phyloP scores from a whole-genome alignment of 2,113 vertebrate species.

The Tetrax tetrax region DNA sequence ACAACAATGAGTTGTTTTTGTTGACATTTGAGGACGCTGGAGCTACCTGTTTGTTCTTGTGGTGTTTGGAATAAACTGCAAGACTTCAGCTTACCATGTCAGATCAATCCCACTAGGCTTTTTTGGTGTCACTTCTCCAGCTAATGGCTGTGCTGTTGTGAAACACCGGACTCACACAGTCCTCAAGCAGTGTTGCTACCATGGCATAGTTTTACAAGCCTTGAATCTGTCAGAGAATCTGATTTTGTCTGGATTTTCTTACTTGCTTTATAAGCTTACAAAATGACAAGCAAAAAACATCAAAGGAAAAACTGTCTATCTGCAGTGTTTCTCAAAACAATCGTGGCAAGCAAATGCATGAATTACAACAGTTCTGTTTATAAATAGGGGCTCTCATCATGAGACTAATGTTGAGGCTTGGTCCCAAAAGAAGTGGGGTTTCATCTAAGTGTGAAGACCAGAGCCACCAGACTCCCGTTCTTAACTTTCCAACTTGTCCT shows the following conservation, averaged over 20 bases:
- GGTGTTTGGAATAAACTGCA: background rate
- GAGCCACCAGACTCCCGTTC: background rate
- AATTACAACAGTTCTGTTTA: background rate
- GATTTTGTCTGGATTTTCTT: background rate
- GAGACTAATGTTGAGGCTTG: background rate
- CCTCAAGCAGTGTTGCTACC: background rate
- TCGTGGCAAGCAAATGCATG: background rate
- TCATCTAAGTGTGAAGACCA: background rate
- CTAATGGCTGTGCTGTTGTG: background rate
- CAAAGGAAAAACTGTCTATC: background rate
- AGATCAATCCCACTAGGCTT: background rate
- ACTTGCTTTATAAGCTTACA: background rate
- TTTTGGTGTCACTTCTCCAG: background rate
- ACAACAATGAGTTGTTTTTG: background rate
- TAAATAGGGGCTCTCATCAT: background rate
- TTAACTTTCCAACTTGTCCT: background rate
- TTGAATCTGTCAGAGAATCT: background rate
- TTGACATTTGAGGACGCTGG: background rate
- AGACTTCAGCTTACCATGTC: background rate
- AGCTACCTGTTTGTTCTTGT: background rate
- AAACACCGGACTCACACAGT: background rate
- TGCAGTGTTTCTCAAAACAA: background rate
- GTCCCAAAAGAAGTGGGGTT: background rate
- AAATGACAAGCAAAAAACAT: background rate
- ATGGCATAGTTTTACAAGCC: background rate